phyloP scores from a whole-genome alignment of 30 jellyfish, hydroid and myxozoan genomes.

The Rhopilema esculentum region DNA sequence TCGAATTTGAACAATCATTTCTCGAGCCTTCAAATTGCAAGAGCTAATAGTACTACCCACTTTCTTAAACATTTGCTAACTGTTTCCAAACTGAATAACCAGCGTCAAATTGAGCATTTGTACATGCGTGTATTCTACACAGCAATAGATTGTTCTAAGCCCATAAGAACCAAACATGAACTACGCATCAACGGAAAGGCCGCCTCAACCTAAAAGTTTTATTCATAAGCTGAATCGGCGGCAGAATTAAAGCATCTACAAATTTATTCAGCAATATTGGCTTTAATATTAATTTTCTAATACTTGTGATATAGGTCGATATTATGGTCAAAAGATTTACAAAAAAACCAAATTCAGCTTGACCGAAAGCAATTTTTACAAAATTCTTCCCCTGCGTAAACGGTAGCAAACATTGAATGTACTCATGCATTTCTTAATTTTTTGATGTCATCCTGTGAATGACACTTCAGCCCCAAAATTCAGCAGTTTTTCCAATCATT shows the following conservation, averaged over 20 bases:
- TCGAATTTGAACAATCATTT: no score
- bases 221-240: neutral
- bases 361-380: neutral
- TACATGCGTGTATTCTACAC: no score
- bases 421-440: neutral
- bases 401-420: neutral
- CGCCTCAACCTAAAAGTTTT: no score
- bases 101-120: no score
- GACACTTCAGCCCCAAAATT: neutral
- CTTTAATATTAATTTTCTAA: neutral
- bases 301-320: no score
- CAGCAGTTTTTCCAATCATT: no score
- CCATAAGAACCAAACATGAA: neutral
- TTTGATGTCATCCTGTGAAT: neutral
- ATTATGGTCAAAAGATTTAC: neutral
- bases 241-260: neutral
- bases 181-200: no score
- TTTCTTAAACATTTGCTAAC: no score
- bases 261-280: neutral
- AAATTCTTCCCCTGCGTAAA: neutral
- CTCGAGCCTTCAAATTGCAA: no score
- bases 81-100: no score
- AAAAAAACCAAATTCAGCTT: neutral
- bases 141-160: no score
- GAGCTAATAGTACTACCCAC: no score